A percentile compares a stretch with the other conserved stretches of the same genome.
Conservation (phyloP, 2,113 vertebrate species). For the Myrmophylax atrothorax region DNA sequence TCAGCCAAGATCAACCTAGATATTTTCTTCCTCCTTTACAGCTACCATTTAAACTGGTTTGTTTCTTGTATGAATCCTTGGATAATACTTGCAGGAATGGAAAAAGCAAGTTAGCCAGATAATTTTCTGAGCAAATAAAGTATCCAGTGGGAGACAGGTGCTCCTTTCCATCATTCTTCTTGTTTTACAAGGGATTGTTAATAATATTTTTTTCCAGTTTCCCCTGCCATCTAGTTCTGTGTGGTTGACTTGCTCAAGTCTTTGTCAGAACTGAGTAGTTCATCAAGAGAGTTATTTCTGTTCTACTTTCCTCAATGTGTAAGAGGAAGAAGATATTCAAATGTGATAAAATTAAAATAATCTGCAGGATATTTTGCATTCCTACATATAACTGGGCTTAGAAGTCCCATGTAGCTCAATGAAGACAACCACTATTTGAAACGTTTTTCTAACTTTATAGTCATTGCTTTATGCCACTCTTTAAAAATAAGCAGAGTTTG, state of each 20-base stretch:
- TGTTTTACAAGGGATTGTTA: neutral
- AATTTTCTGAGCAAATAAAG: neutral
- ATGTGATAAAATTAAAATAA: neutral
- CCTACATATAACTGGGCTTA: neutral
- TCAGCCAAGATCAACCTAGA: neutral
- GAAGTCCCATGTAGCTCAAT: neutral
- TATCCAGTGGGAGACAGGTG: neutral
- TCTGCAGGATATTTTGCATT: neutral
- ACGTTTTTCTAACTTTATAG: neutral
- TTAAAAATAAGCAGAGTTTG: neutral
- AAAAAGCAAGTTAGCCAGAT: neutral
- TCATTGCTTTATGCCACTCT: neutral
- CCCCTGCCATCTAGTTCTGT: neutral
- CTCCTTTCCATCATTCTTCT: neutral
- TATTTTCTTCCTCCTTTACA: slow-evolving; percentile 1
- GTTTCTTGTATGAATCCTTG: neutral
- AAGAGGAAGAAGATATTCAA: neutral
- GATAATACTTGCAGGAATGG: neutral
- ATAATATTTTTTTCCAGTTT: neutral
- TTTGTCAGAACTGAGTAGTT: neutral
- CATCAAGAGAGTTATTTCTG: neutral
- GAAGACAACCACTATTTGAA: neutral
- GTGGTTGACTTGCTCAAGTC: neutral
- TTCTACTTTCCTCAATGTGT: neutral
- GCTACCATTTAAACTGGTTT: neutral